Conservation (phyloP, 1,140 invertebrate species). For the Drosophila quadrilineata region DNA sequence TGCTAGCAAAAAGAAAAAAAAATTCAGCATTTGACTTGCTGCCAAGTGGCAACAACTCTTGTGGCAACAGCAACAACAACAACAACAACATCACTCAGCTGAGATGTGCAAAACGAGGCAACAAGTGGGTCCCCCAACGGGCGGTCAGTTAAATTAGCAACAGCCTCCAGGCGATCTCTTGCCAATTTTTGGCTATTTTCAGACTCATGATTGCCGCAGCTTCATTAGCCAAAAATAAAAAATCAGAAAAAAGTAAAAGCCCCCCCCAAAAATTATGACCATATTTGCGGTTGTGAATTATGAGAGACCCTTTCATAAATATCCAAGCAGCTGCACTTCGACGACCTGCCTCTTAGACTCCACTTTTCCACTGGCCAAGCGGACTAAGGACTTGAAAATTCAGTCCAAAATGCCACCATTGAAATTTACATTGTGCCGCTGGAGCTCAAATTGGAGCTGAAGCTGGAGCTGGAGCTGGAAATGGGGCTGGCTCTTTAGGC, state of each 20-base stretch:
- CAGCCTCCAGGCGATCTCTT: conserved; percentile 11
- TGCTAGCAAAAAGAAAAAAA: conserved; percentile 73
- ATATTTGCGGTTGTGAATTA: conserved; percentile 76
- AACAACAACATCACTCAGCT: background rate
- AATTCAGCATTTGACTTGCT: no score
- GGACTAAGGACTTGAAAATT: conserved; percentile 32
- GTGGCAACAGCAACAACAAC: background rate
- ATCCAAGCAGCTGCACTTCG: conserved; percentile 22
- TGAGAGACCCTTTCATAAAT: conserved; percentile 74
- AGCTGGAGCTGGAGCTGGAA: conserved; percentile 22
- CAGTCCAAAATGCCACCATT: conserved; percentile 56
- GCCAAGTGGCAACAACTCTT: conserved; percentile 12
- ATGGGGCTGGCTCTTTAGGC: conserved; percentile 62
- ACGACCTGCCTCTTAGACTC: background rate
- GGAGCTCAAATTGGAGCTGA: conserved; percentile 29
- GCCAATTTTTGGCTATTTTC: conserved; percentile 27
- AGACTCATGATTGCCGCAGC: conserved; percentile 37
- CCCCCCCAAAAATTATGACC: conserved; percentile 70
- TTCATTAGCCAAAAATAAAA: conserved; percentile 47
- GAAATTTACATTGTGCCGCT: conserved; percentile 69
- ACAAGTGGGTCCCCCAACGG: conserved; percentile 67
- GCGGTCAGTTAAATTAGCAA: conserved; percentile 59
- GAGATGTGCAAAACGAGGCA: conserved; percentile 24
- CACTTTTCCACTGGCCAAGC: conserved; percentile 6
- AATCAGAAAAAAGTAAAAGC: conserved; percentile 63